phyloP scores from a whole-genome alignment of 2,797 vertebrate genomes.

The Poecilia velifera region DNA sequence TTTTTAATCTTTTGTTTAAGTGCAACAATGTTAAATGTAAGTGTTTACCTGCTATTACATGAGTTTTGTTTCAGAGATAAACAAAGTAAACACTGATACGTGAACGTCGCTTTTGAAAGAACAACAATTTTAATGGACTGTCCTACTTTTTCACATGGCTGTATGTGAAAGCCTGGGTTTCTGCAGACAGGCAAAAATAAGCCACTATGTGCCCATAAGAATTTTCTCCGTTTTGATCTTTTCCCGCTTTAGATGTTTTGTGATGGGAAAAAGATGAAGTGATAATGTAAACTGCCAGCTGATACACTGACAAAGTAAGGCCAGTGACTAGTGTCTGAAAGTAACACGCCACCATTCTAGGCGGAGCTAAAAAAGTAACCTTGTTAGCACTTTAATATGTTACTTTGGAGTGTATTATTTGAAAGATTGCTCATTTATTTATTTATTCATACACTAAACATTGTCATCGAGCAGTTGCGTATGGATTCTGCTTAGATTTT shows the following conservation, averaged over 20 bases:
- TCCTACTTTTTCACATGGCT: background rate
- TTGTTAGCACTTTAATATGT: background rate
- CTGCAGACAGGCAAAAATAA: background rate
- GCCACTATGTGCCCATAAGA: background rate
- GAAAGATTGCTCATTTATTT: background rate
- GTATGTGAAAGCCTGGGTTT: background rate
- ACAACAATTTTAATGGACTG: background rate
- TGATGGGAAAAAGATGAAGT: background rate
- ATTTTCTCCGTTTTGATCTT: constrained; percentile 2
- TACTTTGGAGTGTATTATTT: background rate
- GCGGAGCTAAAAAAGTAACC: background rate
- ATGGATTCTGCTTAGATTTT: background rate
- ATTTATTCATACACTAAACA: background rate
- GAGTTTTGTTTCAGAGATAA: background rate
- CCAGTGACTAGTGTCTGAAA: background rate
- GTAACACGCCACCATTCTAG: background rate
- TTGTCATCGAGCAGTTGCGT: background rate
- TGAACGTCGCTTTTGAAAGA: background rate
- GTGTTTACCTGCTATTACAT: background rate
- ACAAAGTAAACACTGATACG: background rate
- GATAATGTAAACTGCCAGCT: background rate
- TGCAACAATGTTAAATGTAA: background rate
- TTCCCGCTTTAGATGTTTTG: background rate
- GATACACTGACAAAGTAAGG: background rate
- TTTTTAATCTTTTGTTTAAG: background rate